These are phyloP conservation scores for Discoglossus pictus DNA, from an alignment of 2,797 vertebrate genomes.

Conservation along the genomic window DNA sequence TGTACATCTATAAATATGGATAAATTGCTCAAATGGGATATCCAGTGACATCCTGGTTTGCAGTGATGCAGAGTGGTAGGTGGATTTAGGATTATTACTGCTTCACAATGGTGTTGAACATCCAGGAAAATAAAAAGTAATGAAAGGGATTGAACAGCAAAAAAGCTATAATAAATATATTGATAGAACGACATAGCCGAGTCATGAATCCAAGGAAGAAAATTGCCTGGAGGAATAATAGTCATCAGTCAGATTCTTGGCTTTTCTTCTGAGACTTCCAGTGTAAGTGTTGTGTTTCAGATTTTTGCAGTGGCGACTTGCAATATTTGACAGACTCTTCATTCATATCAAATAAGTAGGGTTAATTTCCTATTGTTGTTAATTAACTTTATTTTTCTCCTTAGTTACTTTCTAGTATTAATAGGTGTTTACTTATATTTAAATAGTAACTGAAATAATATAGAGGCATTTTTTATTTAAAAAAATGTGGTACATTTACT, in stretches of 20 bases:
- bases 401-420: too few species aligned
- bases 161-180: conserved; percentile 38
- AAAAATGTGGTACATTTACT: too few species aligned
- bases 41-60: conserved; percentile 8
- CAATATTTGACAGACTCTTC: not conserved
- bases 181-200: conserved; percentile 30
- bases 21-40: conserved; percentile 9
- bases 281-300: conserved; percentile 18
- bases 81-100: conserved; percentile 17
- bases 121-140: conserved; percentile 32
- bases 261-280: conserved; percentile 34
- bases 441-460: conserved; percentile 5
- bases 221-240: conserved; percentile 40
- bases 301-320: conserved; percentile 4
- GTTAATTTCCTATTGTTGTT: conserved; percentile 24
- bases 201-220: conserved; percentile 28
- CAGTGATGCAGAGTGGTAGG: not conserved
- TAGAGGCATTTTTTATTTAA: not conserved
- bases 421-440: conserved; percentile 1
- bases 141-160: conserved; percentile 22
- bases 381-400: too few species aligned
- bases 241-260: conserved; percentile 39
- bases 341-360: conserved; percentile 8
- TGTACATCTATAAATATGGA: not conserved
- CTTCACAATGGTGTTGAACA: conserved; percentile 23